These are phyloP conservation scores for Festucalex cinctus DNA, from an alignment of 2,113 vertebrate genomes.

Conservation along the genomic window DNA sequence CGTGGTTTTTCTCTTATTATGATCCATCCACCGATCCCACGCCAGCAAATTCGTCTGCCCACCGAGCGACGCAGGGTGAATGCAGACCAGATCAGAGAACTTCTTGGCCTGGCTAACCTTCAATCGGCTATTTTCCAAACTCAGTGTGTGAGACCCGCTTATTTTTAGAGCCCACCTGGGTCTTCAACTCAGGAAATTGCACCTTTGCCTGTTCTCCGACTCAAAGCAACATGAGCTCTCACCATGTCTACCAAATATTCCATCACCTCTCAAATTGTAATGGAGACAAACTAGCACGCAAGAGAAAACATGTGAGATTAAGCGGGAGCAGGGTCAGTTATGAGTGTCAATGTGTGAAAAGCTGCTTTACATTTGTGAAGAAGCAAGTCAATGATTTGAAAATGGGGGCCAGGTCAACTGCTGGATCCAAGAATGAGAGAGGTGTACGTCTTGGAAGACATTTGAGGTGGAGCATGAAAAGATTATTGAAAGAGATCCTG, in stretches of 20 bases:
- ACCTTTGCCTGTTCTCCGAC: constrained; percentile 50
- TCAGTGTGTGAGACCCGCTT: constrained; percentile 16
- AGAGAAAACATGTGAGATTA: neutral
- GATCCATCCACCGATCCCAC: constrained; percentile 15
- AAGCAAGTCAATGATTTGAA: constrained; percentile 22
- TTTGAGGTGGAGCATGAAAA: constrained; percentile 33
- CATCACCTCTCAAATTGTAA: constrained; percentile 29
- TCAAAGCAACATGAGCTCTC: constrained; percentile 43
- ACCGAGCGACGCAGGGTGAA: constrained; percentile 18
- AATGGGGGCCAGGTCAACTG: constrained; percentile 11
- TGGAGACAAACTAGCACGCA: constrained; percentile 15
- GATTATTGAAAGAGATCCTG: constrained; percentile 36
- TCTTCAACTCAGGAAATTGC: constrained; percentile 52
- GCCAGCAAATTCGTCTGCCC: neutral
- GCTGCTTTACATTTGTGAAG: constrained; percentile 24
- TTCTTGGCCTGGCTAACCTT: constrained; percentile 37
- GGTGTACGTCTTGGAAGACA: constrained; percentile 16
- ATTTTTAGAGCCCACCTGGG: constrained; percentile 52
- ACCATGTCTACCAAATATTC: constrained; percentile 39
- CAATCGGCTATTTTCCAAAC: constrained; percentile 43
- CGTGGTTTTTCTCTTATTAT: neutral
- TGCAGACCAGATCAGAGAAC: constrained; percentile 27
- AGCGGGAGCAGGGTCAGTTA: constrained; percentile 8
- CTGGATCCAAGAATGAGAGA: constrained; percentile 18
- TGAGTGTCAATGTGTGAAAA: constrained; percentile 19